Conservation (phyloP, 1,140 invertebrate genomes). For the Ridgeia piscesae region DNA sequence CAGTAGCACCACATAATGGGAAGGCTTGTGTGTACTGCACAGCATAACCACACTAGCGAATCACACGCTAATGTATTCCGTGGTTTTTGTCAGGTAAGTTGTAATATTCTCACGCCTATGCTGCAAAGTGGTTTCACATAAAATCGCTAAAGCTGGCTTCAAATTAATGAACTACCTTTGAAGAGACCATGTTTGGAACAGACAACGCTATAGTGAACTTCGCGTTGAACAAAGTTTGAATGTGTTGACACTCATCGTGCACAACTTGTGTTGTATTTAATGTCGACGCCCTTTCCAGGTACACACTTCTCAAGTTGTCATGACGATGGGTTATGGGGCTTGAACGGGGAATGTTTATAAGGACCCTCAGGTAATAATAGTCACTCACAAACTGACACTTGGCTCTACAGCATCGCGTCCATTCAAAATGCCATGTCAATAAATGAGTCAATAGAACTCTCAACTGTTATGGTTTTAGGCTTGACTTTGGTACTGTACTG, state of each 20-base stretch:
- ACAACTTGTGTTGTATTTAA: not conserved
- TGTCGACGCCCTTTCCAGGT: not conserved
- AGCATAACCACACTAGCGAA: not conserved
- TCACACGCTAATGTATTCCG: not conserved
- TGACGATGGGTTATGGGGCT: not conserved
- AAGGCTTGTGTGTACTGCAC: not conserved
- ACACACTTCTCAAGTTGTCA: not conserved
- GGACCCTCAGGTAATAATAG: not conserved
- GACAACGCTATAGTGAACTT: not conserved
- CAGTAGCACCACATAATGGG: not conserved
- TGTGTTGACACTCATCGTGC: not conserved
- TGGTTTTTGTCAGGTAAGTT: not conserved
- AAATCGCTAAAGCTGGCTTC: too few relatives aligned
- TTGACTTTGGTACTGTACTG: not conserved
- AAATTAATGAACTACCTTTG: too few relatives aligned
- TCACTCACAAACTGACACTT: not conserved
- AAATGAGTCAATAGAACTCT: not conserved
- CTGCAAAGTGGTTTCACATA: not conserved
- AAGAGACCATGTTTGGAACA: too few relatives aligned
- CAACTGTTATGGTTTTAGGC: not conserved
- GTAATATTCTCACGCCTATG: not conserved
- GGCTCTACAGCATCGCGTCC: not conserved
- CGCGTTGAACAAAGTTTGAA: not conserved
- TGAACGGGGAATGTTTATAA: not conserved
- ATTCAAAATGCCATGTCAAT: not conserved